A percentile compares a stretch with the other conserved stretches of the same genome.
Evolutionary conservation across 2,797 vertebrate species (phyloP).

Genomic region (Cossypha dichroa): DNA sequence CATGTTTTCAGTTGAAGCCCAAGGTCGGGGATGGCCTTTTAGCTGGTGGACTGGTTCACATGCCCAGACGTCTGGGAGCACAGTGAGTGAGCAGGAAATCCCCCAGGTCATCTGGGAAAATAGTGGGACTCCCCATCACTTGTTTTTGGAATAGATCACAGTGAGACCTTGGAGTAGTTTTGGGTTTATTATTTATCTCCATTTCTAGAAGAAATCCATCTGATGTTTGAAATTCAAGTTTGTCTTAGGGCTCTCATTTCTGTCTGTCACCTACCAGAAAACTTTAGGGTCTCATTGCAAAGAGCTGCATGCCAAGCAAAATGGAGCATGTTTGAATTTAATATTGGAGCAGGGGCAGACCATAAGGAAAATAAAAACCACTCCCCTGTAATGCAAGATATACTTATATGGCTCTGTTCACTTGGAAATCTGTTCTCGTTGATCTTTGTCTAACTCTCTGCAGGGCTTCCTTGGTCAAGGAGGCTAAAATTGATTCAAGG

Average conservation of each 20-base stretch:
- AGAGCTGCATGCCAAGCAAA: conserved; percentile 17
- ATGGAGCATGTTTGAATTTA: conserved; percentile 26
- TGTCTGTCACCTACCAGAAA: background rate
- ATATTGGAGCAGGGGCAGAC: conserved; percentile 1
- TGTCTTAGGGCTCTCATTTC: background rate
- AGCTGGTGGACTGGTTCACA: background rate
- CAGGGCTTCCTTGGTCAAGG: conserved; percentile 60
- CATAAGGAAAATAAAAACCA: conserved; percentile 40
- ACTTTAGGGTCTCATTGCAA: background rate
- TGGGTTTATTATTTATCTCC: background rate
- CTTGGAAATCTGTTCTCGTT: conserved; percentile 48
- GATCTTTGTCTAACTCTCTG: conserved; percentile 56
- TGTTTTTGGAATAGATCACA: background rate
- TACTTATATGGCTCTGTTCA: conserved; percentile 61
- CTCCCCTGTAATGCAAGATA: conserved; percentile 31
- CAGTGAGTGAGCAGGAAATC: background rate
- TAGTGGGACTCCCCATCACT: fast-evolving
- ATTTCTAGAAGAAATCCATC: background rate
- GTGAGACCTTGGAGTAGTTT: background rate
- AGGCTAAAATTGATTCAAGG: conserved; percentile 63
- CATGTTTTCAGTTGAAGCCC: background rate
- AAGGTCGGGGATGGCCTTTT: background rate
- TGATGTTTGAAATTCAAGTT: background rate
- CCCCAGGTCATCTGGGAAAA: background rate
- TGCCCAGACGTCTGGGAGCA: background rate